phyloP scores from a whole-genome alignment of 2,797 vertebrate species.

The Pelobates cultripes region DNA sequence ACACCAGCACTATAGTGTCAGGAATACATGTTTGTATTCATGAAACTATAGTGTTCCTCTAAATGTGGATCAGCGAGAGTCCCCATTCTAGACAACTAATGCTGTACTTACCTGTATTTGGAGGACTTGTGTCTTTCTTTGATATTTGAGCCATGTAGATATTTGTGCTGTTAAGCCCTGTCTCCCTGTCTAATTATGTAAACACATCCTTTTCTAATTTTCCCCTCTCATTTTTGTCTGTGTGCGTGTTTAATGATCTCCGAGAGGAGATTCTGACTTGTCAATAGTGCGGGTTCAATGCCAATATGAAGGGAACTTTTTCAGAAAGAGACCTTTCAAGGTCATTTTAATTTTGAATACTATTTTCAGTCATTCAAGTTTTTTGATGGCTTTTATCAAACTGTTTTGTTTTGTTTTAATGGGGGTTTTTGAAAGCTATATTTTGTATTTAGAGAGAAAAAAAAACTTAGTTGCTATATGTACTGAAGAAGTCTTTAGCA shows the following conservation, averaged over 20 bases:
- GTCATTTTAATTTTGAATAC: conserved; percentile 83
- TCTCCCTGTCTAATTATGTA: conserved; percentile 53
- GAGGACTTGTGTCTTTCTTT: not conserved
- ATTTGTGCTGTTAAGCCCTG: conserved; percentile 40
- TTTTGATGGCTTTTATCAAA: conserved; percentile 85
- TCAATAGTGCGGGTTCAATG: conserved; percentile 82
- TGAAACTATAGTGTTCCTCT: no score
- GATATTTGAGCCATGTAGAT: conserved; percentile 55
- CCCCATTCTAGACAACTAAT: not conserved
- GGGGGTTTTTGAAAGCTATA: conserved; percentile 79
- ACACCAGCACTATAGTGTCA: no score
- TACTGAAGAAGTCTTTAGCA: conserved; percentile 83
- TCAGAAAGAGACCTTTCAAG: conserved; percentile 81
- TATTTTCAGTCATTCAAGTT: conserved; percentile 80
- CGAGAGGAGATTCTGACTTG: conserved; percentile 57
- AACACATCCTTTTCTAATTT: conserved; percentile 46
- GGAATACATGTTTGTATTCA: no score
- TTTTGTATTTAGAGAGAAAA: conserved; percentile 79
- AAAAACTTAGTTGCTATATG: conserved; percentile 83
- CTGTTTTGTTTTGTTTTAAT: conserved; percentile 62
- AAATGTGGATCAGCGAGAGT: no score
- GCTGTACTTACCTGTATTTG: conserved; percentile 33
- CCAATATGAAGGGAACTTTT: conserved; percentile 84
- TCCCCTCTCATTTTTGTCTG: not conserved
- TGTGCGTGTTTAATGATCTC: conserved; percentile 16